Evolutionary conservation across 1,140 invertebrate genomes (phyloP), one percentile per base, ranked within the genome.

Genomic region (Sesamia nonagrioides): DNA sequence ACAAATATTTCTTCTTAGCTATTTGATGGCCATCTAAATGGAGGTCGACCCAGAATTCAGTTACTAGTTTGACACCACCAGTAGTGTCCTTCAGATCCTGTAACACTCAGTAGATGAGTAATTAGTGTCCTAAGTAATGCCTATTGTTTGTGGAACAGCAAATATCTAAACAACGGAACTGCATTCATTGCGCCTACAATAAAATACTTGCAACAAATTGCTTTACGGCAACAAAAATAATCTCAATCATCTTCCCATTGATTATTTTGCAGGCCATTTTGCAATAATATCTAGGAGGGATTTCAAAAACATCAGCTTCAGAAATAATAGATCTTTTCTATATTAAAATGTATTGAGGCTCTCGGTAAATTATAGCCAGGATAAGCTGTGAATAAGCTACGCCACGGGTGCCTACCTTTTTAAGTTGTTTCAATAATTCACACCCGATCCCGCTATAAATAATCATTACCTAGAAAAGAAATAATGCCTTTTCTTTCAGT

Each of bases 281-380:
- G 11, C 40, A 42, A 54, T 4, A 54, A 7, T 18, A 54, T 8
- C 6, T 8, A 9, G 0, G 42, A 3, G 9, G 42, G 7, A n/a
- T 54, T 6, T 8, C 0, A 35, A 33, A 27, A 3, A 60, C 7
- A 3, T 11, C 33, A 2, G 8, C 27, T 15, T 27, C 27, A 27
- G 27, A 27, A 27, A 27, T 27, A 27, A 27, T 1, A 3, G 27
- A 27, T 11, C 9, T 27, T 21, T 2, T 13, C 45, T 72, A 27
- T 86, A 86, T 83, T 80, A 73, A 84, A 79, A 87, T 81, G 76
- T 80, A 86, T 84, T 66, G 77, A 37, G 75, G 82, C 86, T 86
- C 56, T 76, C 13, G 37, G 68, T 89, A 84, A 89, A 84, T 87
- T 80, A 86, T 85, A 78, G 81, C 54, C 48, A 63, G 58, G 77